Conservation (phyloP, 2,888 invertebrate genomes). For the Lordiphosa andalusiaca region DNA sequence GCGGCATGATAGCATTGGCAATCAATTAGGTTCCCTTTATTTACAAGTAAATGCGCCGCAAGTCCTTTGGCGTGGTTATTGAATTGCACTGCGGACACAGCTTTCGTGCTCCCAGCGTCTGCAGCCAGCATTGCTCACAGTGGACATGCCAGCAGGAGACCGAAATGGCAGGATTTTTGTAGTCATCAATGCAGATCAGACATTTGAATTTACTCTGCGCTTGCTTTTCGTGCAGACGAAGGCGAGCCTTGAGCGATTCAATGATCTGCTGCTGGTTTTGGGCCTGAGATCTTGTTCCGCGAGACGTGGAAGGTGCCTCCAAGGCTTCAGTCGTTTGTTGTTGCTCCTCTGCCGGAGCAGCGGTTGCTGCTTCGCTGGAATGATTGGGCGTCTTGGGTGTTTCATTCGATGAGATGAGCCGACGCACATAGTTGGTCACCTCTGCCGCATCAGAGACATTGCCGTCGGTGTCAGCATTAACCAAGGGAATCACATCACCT, state of each 20-base stretch:
- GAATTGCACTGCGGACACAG: conserved; percentile 97
- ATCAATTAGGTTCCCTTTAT: conserved; percentile 11
- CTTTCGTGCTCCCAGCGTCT: conserved; percentile 90
- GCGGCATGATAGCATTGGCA: conserved; percentile 15
- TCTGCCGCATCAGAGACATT: conserved; percentile 67
- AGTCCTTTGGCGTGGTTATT: conserved; percentile 92
- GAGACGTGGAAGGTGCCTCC: conserved; percentile 29
- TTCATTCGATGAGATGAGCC: conserved; percentile 69
- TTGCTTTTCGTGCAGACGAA: conserved; percentile 87
- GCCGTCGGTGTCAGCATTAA: conserved; percentile 79
- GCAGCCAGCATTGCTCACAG: conserved; percentile 91
- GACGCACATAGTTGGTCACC: conserved; percentile 76
- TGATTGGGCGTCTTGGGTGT: conserved; percentile 38
- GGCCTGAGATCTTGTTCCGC: conserved; percentile 32
- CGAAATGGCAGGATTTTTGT: conserved; percentile 92
- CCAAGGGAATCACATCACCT: conserved; percentile 83
- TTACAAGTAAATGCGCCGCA: conserved; percentile 93
- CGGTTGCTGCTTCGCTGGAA: conserved; percentile 31
- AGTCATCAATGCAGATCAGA: conserved; percentile 93
- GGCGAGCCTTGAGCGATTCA: conserved; percentile 88
- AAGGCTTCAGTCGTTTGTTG: conserved; percentile 26
- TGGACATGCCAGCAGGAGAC: conserved; percentile 98
- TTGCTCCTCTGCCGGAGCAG: conserved; percentile 6
- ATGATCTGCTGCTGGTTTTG: conserved; percentile 80
- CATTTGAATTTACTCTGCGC: conserved; percentile 87